These are phyloP conservation scores for Protophormia terraenovae DNA, from an alignment of 2,888 invertebrate species.

Conservation along the genomic window DNA sequence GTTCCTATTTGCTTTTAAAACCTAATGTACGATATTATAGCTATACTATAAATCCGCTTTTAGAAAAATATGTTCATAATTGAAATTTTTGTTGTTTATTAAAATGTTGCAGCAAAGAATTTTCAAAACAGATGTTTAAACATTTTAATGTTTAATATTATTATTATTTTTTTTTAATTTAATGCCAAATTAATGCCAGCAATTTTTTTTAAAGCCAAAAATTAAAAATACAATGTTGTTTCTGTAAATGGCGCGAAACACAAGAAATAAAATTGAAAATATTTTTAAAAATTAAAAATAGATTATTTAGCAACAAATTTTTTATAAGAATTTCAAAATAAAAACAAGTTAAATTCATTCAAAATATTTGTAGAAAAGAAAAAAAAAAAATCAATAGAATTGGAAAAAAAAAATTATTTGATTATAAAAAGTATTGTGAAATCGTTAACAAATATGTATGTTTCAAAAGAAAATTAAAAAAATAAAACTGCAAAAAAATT, in stretches of 20 bases:
- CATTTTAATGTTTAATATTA: background rate
- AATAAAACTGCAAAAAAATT: too few relatives aligned
- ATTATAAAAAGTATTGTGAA: too few relatives aligned
- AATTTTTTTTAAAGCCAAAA: background rate
- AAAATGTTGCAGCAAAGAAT: background rate
- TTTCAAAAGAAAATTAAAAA: too few relatives aligned
- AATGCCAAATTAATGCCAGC: slow-evolving; percentile 5
- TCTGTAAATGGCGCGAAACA: background rate
- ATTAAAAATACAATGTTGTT: slow-evolving; percentile 10
- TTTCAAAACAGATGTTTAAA: slow-evolving; percentile 42
- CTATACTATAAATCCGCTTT: background rate
- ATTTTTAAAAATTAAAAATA: background rate
- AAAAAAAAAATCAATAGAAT: too few relatives aligned
- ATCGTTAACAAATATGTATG: too few relatives aligned
- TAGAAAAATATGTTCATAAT: background rate
- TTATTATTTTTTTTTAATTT: background rate
- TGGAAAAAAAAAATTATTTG: too few relatives aligned
- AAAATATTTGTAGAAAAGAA: too few relatives aligned
- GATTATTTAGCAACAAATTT: background rate
- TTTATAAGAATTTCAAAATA: background rate
- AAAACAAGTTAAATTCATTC: too few relatives aligned
- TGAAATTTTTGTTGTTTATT: background rate
- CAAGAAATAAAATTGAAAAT: background rate
- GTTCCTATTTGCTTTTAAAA: too few relatives aligned
- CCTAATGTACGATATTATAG: background rate